These are phyloP conservation scores for Oncopeltus fasciatus DNA, from an alignment of 1,140 invertebrate species.

Conservation along the genomic window DNA sequence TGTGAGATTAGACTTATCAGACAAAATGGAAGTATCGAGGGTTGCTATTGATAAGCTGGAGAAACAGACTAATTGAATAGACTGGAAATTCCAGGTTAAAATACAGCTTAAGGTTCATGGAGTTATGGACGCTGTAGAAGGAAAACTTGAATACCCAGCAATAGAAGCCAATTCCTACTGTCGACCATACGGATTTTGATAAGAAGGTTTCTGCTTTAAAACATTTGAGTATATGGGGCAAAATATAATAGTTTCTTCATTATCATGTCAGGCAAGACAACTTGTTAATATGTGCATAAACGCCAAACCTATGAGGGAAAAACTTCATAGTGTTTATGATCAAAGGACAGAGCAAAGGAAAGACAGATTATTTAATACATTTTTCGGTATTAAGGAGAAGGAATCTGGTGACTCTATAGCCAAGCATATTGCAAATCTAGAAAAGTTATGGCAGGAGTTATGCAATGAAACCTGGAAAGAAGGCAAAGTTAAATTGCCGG, in stretches of 20 bases:
- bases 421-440: constrained; percentile 23
- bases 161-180: background rate
- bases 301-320: constrained; percentile 24
- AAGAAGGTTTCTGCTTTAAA: background rate
- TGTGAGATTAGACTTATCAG: no score
- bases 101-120: constrained; percentile 7
- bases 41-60: constrained; percentile 15
- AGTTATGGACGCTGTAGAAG: constrained; percentile 6
- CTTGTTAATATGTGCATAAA: constrained; percentile 2
- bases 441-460: constrained; percentile 23
- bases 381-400: constrained; percentile 25
- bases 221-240: constrained; percentile 5
- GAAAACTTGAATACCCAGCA: constrained; percentile 3
- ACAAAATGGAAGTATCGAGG: no score
- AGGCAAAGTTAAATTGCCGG: constrained; percentile 21
- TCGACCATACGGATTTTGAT: background rate
- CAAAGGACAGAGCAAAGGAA: constrained; percentile 24
- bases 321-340: constrained; percentile 23
- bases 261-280: constrained; percentile 14
- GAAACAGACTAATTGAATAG: constrained; percentile 4
- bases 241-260: constrained; percentile 12
- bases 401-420: constrained; percentile 21
- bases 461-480: constrained; percentile 25
- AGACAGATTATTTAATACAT: constrained; percentile 24
- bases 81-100: constrained; percentile 14